These are phyloP conservation scores for Operophtera brumata DNA, from an alignment of 2,888 invertebrate species.

Conservation along the genomic window DNA sequence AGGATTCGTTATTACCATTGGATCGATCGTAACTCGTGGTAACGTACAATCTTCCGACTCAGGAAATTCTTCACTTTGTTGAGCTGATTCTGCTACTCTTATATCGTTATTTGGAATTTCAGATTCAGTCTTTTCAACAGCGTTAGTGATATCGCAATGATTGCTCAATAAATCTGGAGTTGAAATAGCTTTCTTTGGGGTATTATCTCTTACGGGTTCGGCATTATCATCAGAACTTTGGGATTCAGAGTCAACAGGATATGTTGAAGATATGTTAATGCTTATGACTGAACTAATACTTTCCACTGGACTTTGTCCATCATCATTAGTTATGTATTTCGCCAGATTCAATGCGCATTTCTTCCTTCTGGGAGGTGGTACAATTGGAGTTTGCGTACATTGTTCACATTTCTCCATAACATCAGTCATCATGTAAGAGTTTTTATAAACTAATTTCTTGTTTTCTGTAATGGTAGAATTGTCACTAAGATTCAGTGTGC, in stretches of 20 bases:
- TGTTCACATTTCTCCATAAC: slow-evolving; percentile 47
- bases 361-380: slow-evolving; percentile 62
- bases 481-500: slow-evolving; percentile 55
- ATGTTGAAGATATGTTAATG: slow-evolving; percentile 81
- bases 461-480: slow-evolving; percentile 60
- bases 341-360: slow-evolving; percentile 37
- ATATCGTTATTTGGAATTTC: not conserved
- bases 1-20: slow-evolving; percentile 36
- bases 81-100: slow-evolving; percentile 21
- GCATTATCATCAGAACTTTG: slow-evolving; percentile 76
- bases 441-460: slow-evolving; percentile 49
- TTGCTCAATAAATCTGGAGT: slow-evolving; percentile 82
- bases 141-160: slow-evolving; percentile 48
- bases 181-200: slow-evolving; percentile 44
- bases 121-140: slow-evolving; percentile 26
- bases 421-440: slow-evolving; percentile 70
- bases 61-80: slow-evolving; percentile 54
- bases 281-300: slow-evolving; percentile 74
- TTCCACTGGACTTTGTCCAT: slow-evolving; percentile 43
- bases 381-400: slow-evolving; percentile 59
- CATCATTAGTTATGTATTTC: slow-evolving; percentile 37
- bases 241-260: slow-evolving; percentile 65
- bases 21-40: slow-evolving; percentile 55
- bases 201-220: slow-evolving; percentile 42
- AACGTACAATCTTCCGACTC: slow-evolving; percentile 55